Conservation (phyloP, 2,797 vertebrate genomes). For the Sebastes glaucus region DNA sequence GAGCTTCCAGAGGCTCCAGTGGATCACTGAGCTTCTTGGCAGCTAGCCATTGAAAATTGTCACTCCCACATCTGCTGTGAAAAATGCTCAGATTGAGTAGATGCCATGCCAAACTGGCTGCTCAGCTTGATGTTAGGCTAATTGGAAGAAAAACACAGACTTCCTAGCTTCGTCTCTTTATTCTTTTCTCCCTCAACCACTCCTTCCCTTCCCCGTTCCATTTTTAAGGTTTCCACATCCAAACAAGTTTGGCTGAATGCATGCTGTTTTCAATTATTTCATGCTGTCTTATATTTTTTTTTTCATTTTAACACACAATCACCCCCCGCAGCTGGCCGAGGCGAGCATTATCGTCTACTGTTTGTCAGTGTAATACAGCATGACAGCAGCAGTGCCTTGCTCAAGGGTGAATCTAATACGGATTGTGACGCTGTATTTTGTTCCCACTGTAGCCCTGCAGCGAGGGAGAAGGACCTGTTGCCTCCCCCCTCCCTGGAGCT, state of each 20-base stretch:
- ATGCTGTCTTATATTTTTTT: constrained; percentile 21
- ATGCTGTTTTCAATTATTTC: constrained; percentile 62
- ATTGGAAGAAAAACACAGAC: constrained; percentile 29
- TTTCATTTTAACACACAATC: constrained; percentile 28
- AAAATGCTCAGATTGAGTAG: constrained; percentile 24
- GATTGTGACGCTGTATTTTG: constrained; percentile 33
- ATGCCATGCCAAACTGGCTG: constrained; percentile 2
- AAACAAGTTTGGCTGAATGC: constrained; percentile 40
- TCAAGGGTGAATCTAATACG: constrained; percentile 3
- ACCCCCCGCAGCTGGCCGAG: constrained; percentile 6
- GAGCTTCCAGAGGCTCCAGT: not conserved
- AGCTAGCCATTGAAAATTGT: constrained; percentile 14
- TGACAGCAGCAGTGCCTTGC: constrained; percentile 10
- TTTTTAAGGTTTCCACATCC: constrained; percentile 14
- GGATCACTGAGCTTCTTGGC: constrained; percentile 12
- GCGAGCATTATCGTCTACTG: constrained; percentile 16
- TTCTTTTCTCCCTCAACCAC: constrained; percentile 12
- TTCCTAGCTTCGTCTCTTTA: not conserved
- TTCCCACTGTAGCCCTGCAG: constrained; percentile 69
- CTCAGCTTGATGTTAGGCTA: constrained; percentile 34
- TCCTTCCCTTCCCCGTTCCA: not conserved
- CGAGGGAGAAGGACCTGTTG: constrained; percentile 92
- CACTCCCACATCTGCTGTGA: constrained; percentile 19
- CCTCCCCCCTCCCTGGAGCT: constrained; percentile 73
- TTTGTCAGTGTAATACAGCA: not conserved